Evolutionary conservation across 2,888 invertebrate species (phyloP), one percentile per base, ranked within the genome.

Genomic region (Aquatica leii): DNA sequence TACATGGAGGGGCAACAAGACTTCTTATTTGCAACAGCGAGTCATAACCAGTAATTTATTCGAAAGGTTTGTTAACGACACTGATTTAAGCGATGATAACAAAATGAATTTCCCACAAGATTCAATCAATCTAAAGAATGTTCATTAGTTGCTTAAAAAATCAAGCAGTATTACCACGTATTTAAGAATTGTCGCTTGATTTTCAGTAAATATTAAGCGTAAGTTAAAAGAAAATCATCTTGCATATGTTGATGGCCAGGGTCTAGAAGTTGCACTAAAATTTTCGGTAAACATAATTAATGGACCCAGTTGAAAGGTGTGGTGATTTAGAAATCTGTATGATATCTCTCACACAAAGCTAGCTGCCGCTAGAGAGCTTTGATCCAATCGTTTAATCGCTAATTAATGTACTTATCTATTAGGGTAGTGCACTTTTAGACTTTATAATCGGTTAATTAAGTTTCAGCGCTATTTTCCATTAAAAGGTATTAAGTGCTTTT

Each of bases 351-450:
- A 68, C 69, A 68, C 69, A 66, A 37, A 46, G 41, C 46, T 51
- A 14, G 68, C 65, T 65, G 68, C 66, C 59, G 62, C 69, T 62
- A 62, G 66, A 63, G 58, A 8, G 61, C 70, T 70, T 70, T 70
- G 68, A 70, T 70, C 70, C 59, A 57, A 54, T 68, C 65, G 68
- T 70, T 67, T 60, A 62, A 70, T 65, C 68, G 68, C 68, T 70
- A 70, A 70, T 67, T 52, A 59, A 59, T 43, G n/a, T 20, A 12
- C 21, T 5, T 17, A 40, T 53, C 52, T 17, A 18, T 37, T 52
- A 37, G 18, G 1, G n/a, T 20, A 49, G 24, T 49, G 49, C 24
- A 49, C 21, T 51, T 51, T 20, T 34, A 34, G 14, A n/a, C 34
- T 51, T 51, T 12, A 12, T 15, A 49, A 21, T 21, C 17, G 49